Evolutionary conservation across 2,797 vertebrate species (phyloP).

Genomic region (Pseudochirops cupreus): DNA sequence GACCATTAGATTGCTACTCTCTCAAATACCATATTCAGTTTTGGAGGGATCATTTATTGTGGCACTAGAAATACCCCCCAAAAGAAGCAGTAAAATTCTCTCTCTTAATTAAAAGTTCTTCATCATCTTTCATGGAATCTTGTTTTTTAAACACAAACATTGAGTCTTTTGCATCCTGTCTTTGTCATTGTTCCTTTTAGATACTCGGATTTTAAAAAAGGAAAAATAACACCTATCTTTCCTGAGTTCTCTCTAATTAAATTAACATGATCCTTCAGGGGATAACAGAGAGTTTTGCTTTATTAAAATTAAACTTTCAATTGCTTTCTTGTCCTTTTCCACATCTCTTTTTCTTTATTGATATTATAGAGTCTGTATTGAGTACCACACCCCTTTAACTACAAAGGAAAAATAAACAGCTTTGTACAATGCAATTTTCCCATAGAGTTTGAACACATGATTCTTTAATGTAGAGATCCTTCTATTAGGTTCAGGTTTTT

Average conservation of each 20-base stretch:
- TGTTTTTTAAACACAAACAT: not conserved
- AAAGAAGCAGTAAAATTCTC: not conserved
- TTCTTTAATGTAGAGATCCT: slow-evolving; percentile 69
- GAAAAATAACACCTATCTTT: not conserved
- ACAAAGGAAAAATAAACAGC: slow-evolving; percentile 58
- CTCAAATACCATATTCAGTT: not conserved
- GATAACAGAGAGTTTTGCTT: not conserved
- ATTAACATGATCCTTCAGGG: not conserved
- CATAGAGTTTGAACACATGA: not conserved
- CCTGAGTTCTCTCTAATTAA: not conserved
- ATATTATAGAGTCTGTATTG: not conserved
- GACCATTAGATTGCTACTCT: not conserved
- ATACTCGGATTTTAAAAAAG: not conserved
- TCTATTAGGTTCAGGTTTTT: slow-evolving; percentile 49
- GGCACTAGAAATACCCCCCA: not conserved
- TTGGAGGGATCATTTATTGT: not conserved
- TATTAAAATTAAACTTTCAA: not conserved
- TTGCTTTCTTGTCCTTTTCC: not conserved
- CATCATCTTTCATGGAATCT: not conserved
- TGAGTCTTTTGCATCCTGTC: not conserved
- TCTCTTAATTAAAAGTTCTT: not conserved
- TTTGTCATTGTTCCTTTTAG: not conserved
- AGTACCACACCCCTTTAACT: not conserved
- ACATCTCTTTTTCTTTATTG: not conserved
- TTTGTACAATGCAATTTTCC: slow-evolving; percentile 61